Evolutionary conservation across 2,113 vertebrate species (phyloP).

Genomic region (Antechinus stuartii): DNA sequence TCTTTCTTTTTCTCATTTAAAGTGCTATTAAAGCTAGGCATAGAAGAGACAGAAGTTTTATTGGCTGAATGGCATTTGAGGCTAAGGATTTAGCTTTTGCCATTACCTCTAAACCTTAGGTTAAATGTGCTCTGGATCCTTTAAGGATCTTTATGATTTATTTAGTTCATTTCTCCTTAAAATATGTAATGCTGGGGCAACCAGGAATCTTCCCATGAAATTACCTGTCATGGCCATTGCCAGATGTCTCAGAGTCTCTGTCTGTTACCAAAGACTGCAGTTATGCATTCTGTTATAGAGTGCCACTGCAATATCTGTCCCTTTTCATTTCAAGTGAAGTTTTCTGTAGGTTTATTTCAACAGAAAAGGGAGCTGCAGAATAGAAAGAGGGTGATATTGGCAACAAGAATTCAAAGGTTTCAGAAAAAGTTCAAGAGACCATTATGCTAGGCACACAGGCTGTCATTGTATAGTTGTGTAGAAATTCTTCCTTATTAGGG

Average conservation of each 20-base stretch:
- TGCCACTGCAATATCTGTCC: neutral
- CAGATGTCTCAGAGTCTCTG: neutral
- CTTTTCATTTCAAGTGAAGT: neutral
- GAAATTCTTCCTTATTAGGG: neutral
- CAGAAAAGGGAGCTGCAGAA: neutral
- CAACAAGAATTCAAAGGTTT: neutral
- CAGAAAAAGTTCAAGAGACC: neutral
- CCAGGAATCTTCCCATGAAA: neutral
- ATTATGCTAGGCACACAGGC: neutral
- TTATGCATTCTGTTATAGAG: neutral
- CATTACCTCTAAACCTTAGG: neutral
- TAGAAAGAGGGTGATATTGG: neutral
- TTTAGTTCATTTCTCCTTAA: neutral
- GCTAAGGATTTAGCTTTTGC: slow-evolving; percentile 3
- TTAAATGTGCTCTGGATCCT: neutral
- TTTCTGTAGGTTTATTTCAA: neutral
- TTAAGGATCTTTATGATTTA: neutral
- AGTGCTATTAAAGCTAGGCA: neutral
- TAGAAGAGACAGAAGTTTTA: slow-evolving; percentile 1
- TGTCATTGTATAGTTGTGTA: neutral
- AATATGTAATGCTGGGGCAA: neutral
- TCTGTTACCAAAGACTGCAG: neutral
- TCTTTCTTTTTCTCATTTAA: slow-evolving; percentile 5
- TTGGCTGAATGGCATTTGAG: neutral
- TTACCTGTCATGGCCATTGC: neutral